A percentile compares a stretch with the other conserved stretches of the same genome.
Conservation (phyloP, 1,140 invertebrate species). For the Ceratina calcarata region DNA sequence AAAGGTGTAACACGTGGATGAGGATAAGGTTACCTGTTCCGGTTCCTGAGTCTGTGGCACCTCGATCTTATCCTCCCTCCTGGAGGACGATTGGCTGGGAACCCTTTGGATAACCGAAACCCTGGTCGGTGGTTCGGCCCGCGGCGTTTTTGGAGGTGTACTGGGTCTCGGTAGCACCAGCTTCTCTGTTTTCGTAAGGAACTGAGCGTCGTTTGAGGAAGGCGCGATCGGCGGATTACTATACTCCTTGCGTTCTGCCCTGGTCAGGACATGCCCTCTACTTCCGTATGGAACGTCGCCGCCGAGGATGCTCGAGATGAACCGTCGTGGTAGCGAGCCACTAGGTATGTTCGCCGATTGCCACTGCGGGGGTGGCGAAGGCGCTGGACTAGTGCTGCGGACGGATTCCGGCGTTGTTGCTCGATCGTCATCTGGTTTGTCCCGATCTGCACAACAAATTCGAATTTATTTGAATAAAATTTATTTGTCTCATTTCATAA, state of each 20-base stretch:
- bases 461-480: not conserved
- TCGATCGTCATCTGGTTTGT: constrained; percentile 76
- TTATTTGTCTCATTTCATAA: not conserved
- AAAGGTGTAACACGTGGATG: not conserved
- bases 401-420: constrained; percentile 76
- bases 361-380: constrained; percentile 68
- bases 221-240: constrained; percentile 81
- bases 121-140: constrained; percentile 79
- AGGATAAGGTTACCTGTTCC: constrained; percentile 71
- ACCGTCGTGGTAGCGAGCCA: constrained; percentile 82
- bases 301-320: constrained; percentile 88
- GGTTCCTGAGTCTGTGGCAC: constrained; percentile 78
- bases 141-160: constrained; percentile 80
- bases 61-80: constrained; percentile 73
- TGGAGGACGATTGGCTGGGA: constrained; percentile 79
- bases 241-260: constrained; percentile 90
- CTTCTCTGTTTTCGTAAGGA: constrained; percentile 77
- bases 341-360: constrained; percentile 32
- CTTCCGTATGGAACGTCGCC: constrained; percentile 88
- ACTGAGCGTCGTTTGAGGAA: constrained; percentile 76
- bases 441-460: constrained; percentile 71
- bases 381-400: constrained; percentile 71
- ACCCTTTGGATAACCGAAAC: constrained; percentile 92
- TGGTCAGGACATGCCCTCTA: constrained; percentile 86
- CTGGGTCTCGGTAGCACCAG: constrained; percentile 80